A percentile compares a stretch with the other conserved stretches of the same genome.
Conservation (phyloP, 2,113 vertebrate species). For the Protobothrops flavoviridis region DNA sequence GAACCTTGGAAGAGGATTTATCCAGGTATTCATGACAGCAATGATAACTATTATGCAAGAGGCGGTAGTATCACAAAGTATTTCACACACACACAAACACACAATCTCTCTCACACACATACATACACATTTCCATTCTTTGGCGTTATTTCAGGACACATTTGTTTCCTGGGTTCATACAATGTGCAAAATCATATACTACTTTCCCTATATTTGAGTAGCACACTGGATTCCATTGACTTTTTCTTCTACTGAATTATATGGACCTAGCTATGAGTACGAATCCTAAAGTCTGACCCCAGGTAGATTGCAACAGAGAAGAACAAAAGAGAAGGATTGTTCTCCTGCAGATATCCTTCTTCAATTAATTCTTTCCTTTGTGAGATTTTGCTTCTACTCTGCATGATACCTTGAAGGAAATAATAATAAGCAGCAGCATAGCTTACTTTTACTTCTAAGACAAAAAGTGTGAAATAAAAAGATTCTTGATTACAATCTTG, state of each 20-base stretch:
- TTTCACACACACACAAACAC: not conserved
- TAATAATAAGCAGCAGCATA: not conserved
- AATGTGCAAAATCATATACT: not conserved
- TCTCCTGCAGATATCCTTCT: slow-evolving; percentile 4
- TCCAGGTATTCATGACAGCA: not conserved
- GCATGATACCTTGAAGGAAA: not conserved
- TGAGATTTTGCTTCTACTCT: not conserved
- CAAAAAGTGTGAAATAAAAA: not conserved
- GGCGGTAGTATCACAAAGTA: not conserved
- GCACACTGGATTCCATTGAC: not conserved
- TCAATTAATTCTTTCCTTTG: not conserved
- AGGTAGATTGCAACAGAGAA: not conserved
- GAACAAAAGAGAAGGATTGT: not conserved
- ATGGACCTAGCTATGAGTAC: not conserved
- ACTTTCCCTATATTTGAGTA: not conserved
- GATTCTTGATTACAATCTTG: not conserved
- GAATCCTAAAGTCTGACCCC: not conserved
- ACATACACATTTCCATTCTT: not conserved
- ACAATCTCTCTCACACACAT: not conserved
- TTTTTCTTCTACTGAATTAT: not conserved
- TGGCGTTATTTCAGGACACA: not conserved
- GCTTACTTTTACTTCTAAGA: not conserved
- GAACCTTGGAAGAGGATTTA: not conserved
- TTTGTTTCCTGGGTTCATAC: not conserved
- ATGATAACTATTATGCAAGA: not conserved